Base-by-base conservation (phyloP, 2,113 vertebrate genomes). In the Eubucco bourcierii region DNA sequence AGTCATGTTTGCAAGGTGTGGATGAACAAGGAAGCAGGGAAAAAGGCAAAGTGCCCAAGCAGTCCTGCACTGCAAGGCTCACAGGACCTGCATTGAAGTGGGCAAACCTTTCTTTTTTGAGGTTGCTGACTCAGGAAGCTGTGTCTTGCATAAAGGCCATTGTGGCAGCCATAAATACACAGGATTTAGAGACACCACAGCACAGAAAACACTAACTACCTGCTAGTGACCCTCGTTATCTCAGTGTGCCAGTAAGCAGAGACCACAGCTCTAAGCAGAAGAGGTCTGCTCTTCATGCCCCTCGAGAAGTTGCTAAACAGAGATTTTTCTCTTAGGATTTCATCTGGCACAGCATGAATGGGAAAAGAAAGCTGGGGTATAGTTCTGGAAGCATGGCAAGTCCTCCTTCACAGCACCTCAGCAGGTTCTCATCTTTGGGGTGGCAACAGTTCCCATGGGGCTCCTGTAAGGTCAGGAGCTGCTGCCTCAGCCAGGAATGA, bases 321-420 rank as follows among this genome's bases (percentile, higher is more conserved):
- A 58, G 65, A 90, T 94, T 41, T 46, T 75, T 55, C 70, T 88
- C 21, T 20, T 84, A 31, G 59, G 68, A 63, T 81, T 65, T 84
- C 18, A 29, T 46, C 87, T 56, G 71, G 52, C 58, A 3, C 44
- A 65, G 89, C 50, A 46, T 50, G 15, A 58, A 67, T 24, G 61
- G 34, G 23, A 78, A 41, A 37, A 23, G 46, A 37, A 66, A 33
- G 39, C 4, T 60, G 17, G 31, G 20, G 5, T 16, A 11, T 29
- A 55, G 24, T 50, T 73, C 60, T 44, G 73, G 67, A 74, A 68
- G 34, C 18, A 1, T 21, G 34, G 7, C 23, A 46, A 12, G 37
- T 85, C 34, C 47, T 80, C 9, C 34, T 68, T 37, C 53, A 39
- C 6, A 17, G 46, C 33, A 21, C 53, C 41, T n/a, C 55, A 34